These are phyloP conservation scores for Pantelozetes paolii DNA, from an alignment of 2,888 invertebrate species.

Conservation along the genomic window DNA sequence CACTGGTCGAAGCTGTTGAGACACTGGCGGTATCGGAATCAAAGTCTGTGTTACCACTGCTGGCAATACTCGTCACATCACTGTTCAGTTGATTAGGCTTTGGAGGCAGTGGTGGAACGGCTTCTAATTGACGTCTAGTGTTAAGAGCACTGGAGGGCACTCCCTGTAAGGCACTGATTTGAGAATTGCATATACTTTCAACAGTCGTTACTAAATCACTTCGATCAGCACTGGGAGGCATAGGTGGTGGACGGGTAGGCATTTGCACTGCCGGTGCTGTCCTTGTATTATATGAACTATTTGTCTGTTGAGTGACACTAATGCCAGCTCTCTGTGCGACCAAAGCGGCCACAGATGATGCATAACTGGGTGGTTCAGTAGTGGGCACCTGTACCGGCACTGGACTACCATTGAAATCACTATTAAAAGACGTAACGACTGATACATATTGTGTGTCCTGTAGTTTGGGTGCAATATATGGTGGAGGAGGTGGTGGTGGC, in stretches of 20 bases:
- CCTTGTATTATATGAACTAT: conserved; percentile 17
- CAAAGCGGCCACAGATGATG: conserved; percentile 79
- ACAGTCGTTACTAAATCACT: conserved; percentile 49
- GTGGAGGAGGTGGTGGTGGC: conserved; percentile 47
- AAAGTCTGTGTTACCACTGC: conserved; percentile 15
- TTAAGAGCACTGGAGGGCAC: conserved; percentile 12
- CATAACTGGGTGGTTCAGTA: conserved; percentile 85
- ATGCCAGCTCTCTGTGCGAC: conserved; percentile 57
- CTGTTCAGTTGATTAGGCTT: conserved; percentile 35
- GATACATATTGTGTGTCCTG: conserved; percentile 37
- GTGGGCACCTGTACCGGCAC: conserved; percentile 55
- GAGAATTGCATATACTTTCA: conserved; percentile 48
- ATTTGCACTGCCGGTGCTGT: conserved; percentile 5
- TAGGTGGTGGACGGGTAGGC: conserved; percentile 22
- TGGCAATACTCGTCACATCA: conserved; percentile 29
- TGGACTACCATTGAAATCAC: not conserved
- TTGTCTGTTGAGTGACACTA: conserved; percentile 58
- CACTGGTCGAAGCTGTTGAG: not conserved
- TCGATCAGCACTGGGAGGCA: conserved; percentile 38
- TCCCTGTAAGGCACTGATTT: conserved; percentile 47
- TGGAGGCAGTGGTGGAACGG: conserved; percentile 39
- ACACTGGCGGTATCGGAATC: conserved; percentile 28
- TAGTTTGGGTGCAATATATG: conserved; percentile 41
- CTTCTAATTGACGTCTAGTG: not conserved
- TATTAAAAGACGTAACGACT: conserved; percentile 5